Base-by-base conservation (phyloP, 2,888 invertebrate genomes). In the Andrena trimmerana region DNA sequence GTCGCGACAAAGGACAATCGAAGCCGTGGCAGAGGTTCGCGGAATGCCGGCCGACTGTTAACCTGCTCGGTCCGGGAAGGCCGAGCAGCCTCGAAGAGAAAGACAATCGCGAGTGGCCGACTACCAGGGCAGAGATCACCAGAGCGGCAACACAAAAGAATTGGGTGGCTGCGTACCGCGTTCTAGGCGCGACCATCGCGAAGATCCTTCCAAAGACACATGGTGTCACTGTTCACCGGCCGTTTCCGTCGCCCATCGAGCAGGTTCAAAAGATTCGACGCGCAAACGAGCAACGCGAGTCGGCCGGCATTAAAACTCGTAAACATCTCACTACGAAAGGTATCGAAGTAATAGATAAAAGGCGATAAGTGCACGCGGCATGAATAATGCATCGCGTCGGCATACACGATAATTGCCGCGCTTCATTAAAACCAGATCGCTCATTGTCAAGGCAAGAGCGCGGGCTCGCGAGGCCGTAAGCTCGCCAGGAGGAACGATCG, bases 121-220 rank as follows among this genome's bases (percentile, higher is more conserved):
- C 60, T 65, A 74, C 42, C 69, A 24, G 76, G 66, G 71, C 68
- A 66, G 84, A 77, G 85, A 79, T 85, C 90, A 89, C 66, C 89
- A 83, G 89, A 91, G 90, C 90, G 90, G 90, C 86, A 89, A 91
- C 87, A 91, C 91, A 91, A 91, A 90, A 90, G 89, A 91, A 90
- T 90, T 88, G 86, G 83, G 74, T 81, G 81, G 79, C 81, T 74
- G 72, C 80, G 84, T 84, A 70, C 78, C 68, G 82, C 81, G 82
- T 77, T 84, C 70, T 73, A 69, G 69, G 70, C 62, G 10, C 78
- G 78, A 77, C 67, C 84, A 80, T 84, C 67, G 69, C 29, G 27
- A n/a, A 57, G 57, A 36, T 57, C 16, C n/a, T 4, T 5, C 57
- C 27, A 0, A 13, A 10, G 42, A 50, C 16, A 20, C 27, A 2